These are phyloP conservation scores for Venturia canescens DNA, from an alignment of 1,140 invertebrate genomes.

Conservation along the genomic window DNA sequence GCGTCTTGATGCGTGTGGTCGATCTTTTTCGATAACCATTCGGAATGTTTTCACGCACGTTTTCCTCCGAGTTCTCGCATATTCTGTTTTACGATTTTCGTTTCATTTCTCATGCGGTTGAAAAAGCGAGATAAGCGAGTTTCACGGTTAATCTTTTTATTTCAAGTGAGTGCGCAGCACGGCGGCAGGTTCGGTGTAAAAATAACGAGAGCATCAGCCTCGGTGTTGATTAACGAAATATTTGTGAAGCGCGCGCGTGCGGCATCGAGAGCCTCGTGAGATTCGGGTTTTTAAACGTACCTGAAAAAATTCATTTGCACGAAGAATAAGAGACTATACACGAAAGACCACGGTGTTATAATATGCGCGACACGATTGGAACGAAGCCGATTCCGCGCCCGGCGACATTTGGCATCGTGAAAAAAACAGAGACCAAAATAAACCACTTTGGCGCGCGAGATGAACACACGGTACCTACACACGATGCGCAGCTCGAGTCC, in stretches of 20 bases:
- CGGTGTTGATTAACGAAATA: neutral
- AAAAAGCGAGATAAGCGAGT: too few species aligned
- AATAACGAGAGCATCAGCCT: neutral
- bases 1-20: too few species aligned
- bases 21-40: too few species aligned
- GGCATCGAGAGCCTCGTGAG: neutral
- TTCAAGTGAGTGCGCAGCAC: too few species aligned
- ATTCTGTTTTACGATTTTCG: too few species aligned
- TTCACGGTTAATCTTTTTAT: too few species aligned
- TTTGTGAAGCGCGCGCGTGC: neutral
- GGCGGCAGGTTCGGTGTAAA: too few species aligned
- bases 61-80: too few species aligned
- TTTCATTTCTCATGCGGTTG: too few species aligned
- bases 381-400: slow-evolving; percentile 13
- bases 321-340: neutral
- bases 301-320: neutral
- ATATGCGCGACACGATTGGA: slow-evolving; percentile 1
- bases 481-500: too few species aligned
- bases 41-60: too few species aligned
- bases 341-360: neutral
- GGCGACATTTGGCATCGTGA: slow-evolving; percentile 6
- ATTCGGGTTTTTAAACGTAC: too few species aligned
- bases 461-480: neutral
- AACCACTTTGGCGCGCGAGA: slow-evolving; percentile 13
- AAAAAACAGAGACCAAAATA: slow-evolving; percentile 14